These are phyloP conservation scores for Bilobella aurantiaca DNA, from an alignment of 1,140 invertebrate species.

Conservation along the genomic window DNA sequence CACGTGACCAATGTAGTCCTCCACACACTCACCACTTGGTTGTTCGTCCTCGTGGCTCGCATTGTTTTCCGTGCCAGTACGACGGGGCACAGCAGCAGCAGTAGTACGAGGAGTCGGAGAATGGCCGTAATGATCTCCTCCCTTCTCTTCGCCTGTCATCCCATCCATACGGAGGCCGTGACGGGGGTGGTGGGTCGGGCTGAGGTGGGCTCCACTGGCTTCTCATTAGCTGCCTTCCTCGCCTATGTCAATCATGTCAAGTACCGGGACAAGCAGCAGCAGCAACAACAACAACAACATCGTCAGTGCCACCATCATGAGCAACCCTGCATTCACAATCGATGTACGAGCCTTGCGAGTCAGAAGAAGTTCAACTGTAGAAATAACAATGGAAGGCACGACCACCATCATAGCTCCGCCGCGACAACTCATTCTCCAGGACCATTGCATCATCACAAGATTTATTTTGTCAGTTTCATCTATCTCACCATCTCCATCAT, in stretches of 20 bases:
- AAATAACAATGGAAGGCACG: neutral
- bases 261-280: slow-evolving; percentile 21
- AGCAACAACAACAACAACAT: no score
- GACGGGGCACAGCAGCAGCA: slow-evolving; percentile 48
- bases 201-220: slow-evolving; percentile 80
- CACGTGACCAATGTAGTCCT: slow-evolving; percentile 80
- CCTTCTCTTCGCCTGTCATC: slow-evolving; percentile 85
- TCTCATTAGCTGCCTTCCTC: slow-evolving; percentile 77
- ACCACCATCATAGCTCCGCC: neutral
- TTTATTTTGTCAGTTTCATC: slow-evolving; percentile 41
- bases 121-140: no score
- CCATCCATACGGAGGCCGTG: slow-evolving; percentile 91
- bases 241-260: slow-evolving; percentile 54
- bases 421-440: slow-evolving; percentile 2
- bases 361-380: neutral
- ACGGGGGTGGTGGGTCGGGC: slow-evolving; percentile 92
- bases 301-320: no score
- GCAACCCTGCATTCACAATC: neutral
- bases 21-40: no score
- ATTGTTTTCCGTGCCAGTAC: slow-evolving; percentile 66
- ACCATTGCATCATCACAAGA: neutral
- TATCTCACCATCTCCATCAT: slow-evolving; percentile 46
- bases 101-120: slow-evolving; percentile 51
- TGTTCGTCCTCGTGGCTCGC: no score
- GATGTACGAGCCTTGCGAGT: neutral